Evolutionary conservation across 2,888 invertebrate species (phyloP).

Genomic region (Dichetophora obliterata): DNA sequence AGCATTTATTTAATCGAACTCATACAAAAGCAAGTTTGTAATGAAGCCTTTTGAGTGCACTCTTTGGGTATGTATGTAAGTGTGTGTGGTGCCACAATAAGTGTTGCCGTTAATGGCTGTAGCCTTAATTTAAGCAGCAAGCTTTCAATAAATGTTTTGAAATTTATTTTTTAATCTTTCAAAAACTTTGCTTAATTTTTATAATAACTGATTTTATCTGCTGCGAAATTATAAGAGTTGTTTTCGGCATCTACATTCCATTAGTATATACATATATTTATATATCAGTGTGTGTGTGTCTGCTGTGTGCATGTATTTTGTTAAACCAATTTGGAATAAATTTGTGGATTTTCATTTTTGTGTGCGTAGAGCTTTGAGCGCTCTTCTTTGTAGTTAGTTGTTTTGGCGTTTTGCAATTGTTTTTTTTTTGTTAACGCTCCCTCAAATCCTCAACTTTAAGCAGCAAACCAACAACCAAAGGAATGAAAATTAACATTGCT

Average conservation of each 20-base stretch:
- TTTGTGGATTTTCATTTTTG: not conserved
- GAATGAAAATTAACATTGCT: slow-evolving; percentile 37
- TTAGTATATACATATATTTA: no score
- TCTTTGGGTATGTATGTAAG: not conserved
- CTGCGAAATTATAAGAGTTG: not conserved
- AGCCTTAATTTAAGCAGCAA: not conserved
- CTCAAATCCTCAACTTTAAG: not conserved
- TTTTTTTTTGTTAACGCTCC: not conserved
- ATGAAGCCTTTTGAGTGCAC: slow-evolving; percentile 19
- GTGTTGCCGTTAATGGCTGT: not conserved
- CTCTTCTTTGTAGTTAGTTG: not conserved
- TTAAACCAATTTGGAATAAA: not conserved
- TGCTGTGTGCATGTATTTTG: not conserved
- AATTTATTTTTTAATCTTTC: not conserved
- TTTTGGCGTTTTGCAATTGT: not conserved
- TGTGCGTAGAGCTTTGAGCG: not conserved
- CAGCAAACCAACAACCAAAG: not conserved
- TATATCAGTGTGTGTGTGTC: not conserved
- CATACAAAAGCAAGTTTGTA: not conserved
- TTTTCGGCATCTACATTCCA: not conserved
- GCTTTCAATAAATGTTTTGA: not conserved
- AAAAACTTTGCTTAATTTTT: not conserved
- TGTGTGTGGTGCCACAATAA: not conserved
- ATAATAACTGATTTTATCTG: slow-evolving; percentile 13
- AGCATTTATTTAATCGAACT: not conserved